Conservation (phyloP, 1,140 invertebrate genomes). For the Brachionus calyciflorus region DNA sequence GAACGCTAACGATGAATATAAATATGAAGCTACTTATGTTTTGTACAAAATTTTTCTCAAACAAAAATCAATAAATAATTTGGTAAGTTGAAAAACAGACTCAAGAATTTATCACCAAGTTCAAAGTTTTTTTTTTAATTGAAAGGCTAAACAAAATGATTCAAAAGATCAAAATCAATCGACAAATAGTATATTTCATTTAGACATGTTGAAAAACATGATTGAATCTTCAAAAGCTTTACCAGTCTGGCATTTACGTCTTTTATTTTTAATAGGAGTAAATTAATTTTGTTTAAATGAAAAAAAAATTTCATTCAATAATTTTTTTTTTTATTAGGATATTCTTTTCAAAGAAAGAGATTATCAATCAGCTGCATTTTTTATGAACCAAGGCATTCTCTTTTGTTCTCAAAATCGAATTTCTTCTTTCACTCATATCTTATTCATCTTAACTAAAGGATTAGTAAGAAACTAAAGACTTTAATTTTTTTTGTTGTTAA, state of each 20-base stretch:
- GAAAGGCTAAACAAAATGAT: background rate
- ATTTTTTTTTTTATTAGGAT: background rate
- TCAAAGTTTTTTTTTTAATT: too few relatives aligned
- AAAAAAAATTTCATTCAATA: background rate
- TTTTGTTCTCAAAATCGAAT: slow-evolving; percentile 12
- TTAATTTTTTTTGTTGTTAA: too few relatives aligned
- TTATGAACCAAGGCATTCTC: background rate
- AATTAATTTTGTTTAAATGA: background rate
- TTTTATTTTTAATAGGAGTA: slow-evolving; percentile 35
- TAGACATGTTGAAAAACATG: slow-evolving; percentile 27
- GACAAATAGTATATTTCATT: background rate
- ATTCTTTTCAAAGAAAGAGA: slow-evolving; percentile 27
- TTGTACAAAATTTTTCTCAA: slow-evolving; percentile 18
- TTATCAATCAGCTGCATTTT: slow-evolving; percentile 5
- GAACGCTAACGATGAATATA: slow-evolving; percentile 43
- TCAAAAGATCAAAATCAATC: background rate
- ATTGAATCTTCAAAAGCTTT: background rate
- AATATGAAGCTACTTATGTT: slow-evolving; percentile 28
- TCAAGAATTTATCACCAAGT: too few relatives aligned
- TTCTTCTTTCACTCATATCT: slow-evolving; percentile 12
- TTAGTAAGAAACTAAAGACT: too few relatives aligned
- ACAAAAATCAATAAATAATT: background rate
- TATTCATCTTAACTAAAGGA: slow-evolving; percentile 33
- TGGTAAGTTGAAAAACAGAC: background rate
- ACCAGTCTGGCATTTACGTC: slow-evolving; percentile 18